Evolutionary conservation across 2,797 vertebrate species (phyloP).

Genomic region (Kryptolebias ocellatus): DNA sequence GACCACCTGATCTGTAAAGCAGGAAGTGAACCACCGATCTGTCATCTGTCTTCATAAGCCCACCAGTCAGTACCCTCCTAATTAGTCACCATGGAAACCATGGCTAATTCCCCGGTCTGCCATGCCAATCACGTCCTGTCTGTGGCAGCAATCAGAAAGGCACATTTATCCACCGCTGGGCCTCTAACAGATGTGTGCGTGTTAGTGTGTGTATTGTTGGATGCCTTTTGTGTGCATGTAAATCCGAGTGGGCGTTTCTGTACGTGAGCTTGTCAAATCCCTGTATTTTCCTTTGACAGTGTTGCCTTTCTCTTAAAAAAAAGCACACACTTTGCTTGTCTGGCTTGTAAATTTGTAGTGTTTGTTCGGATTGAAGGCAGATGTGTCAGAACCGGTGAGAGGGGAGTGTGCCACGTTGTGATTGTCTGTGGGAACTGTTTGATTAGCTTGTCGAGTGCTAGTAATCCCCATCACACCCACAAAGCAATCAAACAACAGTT

Average conservation of each 20-base stretch:
- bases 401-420: conserved; percentile 68
- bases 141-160: conserved; percentile 74
- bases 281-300: conserved; percentile 55
- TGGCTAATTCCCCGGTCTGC: conserved; percentile 73
- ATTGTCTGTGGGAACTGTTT: conserved; percentile 72
- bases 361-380: conserved; percentile 67
- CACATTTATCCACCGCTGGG: conserved; percentile 77
- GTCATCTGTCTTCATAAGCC: conserved; percentile 77
- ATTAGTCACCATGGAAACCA: conserved; percentile 81
- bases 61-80: conserved; percentile 77
- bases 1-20: conserved; percentile 69
- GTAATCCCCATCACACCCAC: conserved; percentile 66
- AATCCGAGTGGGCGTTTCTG: conserved; percentile 44
- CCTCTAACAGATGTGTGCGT: conserved; percentile 65
- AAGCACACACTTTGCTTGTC: conserved; percentile 34
- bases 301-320: conserved; percentile 49
- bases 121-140: conserved; percentile 79
- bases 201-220: conserved; percentile 31
- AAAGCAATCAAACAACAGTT: conserved; percentile 65
- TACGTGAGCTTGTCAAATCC: conserved; percentile 50
- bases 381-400: conserved; percentile 63
- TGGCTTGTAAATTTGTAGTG: conserved; percentile 58
- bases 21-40: conserved; percentile 73
- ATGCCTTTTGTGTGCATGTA: conserved; percentile 32
- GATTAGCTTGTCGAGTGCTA: conserved; percentile 72